Conservation (phyloP, 2,113 vertebrate species). For the Psittacara wagleri region DNA sequence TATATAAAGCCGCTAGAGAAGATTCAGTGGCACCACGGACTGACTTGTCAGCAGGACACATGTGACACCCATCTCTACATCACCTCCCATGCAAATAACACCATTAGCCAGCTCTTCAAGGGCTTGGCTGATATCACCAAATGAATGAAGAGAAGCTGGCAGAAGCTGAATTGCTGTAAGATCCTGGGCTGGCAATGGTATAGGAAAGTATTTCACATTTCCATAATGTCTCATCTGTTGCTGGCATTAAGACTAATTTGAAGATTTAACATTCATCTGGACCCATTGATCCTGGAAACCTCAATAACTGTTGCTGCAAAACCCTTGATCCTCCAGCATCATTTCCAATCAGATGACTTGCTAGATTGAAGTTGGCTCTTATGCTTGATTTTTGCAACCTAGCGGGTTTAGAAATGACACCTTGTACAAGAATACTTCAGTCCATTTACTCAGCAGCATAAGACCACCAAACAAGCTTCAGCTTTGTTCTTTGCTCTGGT, state of each 20-base stretch:
- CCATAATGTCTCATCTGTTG: background rate
- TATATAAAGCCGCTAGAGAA: constrained; percentile 58
- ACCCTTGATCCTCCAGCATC: background rate
- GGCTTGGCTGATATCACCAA: constrained; percentile 38
- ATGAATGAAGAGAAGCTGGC: background rate
- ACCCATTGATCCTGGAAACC: background rate
- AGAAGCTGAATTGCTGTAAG: background rate
- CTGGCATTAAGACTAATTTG: background rate
- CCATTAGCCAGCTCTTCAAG: constrained; percentile 24
- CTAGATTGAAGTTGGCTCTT: background rate
- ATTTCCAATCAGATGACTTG: background rate
- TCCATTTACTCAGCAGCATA: background rate
- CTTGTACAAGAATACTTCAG: background rate
- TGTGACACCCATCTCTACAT: constrained; percentile 42
- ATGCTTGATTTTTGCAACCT: background rate
- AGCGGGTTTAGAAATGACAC: background rate
- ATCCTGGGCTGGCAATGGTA: background rate
- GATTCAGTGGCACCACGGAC: constrained; percentile 22
- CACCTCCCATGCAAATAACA: constrained; percentile 56
- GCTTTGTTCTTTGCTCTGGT: background rate
- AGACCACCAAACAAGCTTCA: background rate
- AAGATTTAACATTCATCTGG: background rate
- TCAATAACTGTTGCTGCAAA: background rate
- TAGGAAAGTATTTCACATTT: background rate
- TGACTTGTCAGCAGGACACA: constrained; percentile 52